Base-by-base conservation (phyloP, 2,113 vertebrate genomes). In the Canis aureus region DNA sequence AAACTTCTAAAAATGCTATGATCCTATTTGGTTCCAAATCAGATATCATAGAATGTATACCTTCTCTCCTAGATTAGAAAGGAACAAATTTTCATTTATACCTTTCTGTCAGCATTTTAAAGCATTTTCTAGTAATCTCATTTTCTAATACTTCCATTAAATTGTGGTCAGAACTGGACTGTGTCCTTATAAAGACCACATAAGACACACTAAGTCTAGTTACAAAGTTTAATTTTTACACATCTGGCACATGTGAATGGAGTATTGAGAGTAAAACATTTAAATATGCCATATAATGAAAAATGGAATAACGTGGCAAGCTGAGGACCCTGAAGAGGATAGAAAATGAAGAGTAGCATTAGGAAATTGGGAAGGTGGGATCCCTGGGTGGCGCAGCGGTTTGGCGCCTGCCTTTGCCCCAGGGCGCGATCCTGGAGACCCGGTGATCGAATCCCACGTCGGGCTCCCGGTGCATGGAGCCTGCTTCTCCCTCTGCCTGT, bases 221-320 rank as follows among this genome's bases (percentile, higher is more conserved):
- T 86, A 64, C 67, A 60, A 92, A 86, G 87, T 43, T 93, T 79
- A n/a, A 64, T 29, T 57, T 91, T 97, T 76, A 89, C 53, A 90
- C 25, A 87, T 62, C 29, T 69, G 17, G 82, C 23, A 38, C 29
- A 81, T 74, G 22, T 69, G 19, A 88, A 76, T 69, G 19, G 83
- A 76, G 10, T 64, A 11, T 71, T 79, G 69, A 35, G 27, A 69
- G 79, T 53, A 90, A 80, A 79, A 94, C 11, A 53, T 85, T 51
- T 94, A 84, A 79, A 60, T 60, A 62, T 85, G 43, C 17, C 66
- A 25, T 29, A 32, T 16, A 85, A 51, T 13, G 51, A 35, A 90
- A 85, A 71, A 32, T 32, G 22, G 64, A 66, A 66, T 91, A 96
- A 66, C 25, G 53, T 64, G 64, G 55, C 29, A 85, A 96, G 80